Base-by-base conservation (phyloP, 2,888 invertebrate species). In the Dicycla oo region DNA sequence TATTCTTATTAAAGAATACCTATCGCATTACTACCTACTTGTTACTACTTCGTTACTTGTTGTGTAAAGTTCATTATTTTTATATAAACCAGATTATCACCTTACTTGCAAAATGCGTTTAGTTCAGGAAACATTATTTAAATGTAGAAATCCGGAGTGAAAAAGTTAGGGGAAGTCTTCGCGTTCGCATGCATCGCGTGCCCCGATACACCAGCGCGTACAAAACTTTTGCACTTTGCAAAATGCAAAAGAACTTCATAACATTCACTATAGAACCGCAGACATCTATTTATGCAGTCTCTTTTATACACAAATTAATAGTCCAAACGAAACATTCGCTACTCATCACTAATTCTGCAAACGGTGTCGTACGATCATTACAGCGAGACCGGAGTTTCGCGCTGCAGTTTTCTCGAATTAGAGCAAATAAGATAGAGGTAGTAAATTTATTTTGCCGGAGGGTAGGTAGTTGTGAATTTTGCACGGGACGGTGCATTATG, bases 401-500 rank as follows among this genome's bases (percentile, higher is more conserved):
- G 89, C 88, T 89, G 90, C 91, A 92, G 91, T 94, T 93, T 92
- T 93, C 91, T 86, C 90, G 91, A 94, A 94, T 93, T 93, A 93
- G 93, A 94, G 92, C 92, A 95, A 95, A 95, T 94, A 94, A 94
- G 93, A 94, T 94, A 94, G 92, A 91, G 92, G 90, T 90, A 92
- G 94, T 92, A 93, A 95, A 95, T 94, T 95, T 93, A 95, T 94
- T 94, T 93, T 89, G 92, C 91, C 88, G 89, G 91, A 89, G 93
- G 93, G 93, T 89, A 87, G 84, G 87, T 94, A 94, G 94, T 94
- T 94, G 95, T 94, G 94, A 95, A 95, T 95, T 95, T 95, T 94
- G 94, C 91, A 95, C 93, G 89, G 93, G 90, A 89, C 87, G 88
- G 90, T 92, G 94, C 93, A 94, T 94, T 96, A 96, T 96, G 93